Evolutionary conservation across 1,140 invertebrate genomes (phyloP), one percentile per base, ranked within the genome.

Genomic region (Cepaea nemoralis): DNA sequence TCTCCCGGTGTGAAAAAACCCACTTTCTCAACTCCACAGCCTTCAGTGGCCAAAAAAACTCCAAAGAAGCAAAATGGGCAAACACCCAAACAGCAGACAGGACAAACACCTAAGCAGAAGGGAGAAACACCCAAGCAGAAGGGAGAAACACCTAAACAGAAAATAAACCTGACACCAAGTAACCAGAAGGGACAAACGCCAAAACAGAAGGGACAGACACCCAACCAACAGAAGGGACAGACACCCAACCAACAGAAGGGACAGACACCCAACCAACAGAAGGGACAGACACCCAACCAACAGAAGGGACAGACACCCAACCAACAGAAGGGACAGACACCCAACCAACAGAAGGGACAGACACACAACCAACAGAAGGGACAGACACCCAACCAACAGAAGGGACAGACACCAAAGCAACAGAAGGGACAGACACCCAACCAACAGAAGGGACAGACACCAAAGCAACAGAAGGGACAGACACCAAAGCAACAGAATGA

Each of bases 161-260:
- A 48, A 19, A 48, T 12, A 48, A 19, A 19, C 8, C 45, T 12
- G 45, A 48, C 45, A 19, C 45, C 45, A 48, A 48, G 19, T 12
- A 8, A 48, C 8, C 59, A 63, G 27, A 63, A 63, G 16, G 59
- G 59, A 31, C 59, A 63, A 16, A 63, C 69, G 40, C 69, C 69
- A 12, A 35, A 39, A n/a, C 69, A 70, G 69, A 70, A 70, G 27
- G 59, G 59, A 31, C 59, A 63, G 27, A 63, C 69, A 70, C 69
- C 35, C 40, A 39, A 39, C 5, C 35, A 39, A 37, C 69, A 70
- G 69, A 70, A 70, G 37, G 69, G 35, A 24, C 69, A 70, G 24
- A 70, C 69, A 40, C 69, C 69, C 14, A 39, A 70, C 10, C 69
- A 70, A 37, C 69, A 63, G 27, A 22, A 63, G 16, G 59, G 59